Evolutionary conservation across 2,888 invertebrate genomes (phyloP).

Genomic region (Scelioninae gen. 2): DNA sequence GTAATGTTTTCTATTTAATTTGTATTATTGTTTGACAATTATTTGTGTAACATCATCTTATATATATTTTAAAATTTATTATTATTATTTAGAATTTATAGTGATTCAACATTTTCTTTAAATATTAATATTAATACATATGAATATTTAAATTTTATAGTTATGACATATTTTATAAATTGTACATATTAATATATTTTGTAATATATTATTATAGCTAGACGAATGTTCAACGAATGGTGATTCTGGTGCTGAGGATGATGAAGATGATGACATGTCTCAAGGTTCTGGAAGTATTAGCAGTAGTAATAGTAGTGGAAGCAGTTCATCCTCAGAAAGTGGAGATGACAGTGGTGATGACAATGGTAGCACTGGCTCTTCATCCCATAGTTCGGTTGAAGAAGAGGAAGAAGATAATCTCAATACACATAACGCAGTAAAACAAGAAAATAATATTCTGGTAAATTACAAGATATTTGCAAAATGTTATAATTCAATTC

Average conservation of each 20-base stretch:
- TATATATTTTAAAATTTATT: too few relatives aligned
- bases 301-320: conserved; percentile 70
- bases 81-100: too few relatives aligned
- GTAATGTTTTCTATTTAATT: too few relatives aligned
- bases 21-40: too few relatives aligned
- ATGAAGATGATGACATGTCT: conserved; percentile 73
- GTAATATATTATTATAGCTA: conserved; percentile 63
- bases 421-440: conserved; percentile 66
- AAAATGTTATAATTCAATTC: too few relatives aligned
- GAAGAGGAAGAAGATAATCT: conserved; percentile 73
- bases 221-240: conserved; percentile 74
- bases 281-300: conserved; percentile 70
- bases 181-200: background rate
- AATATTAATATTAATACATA: too few relatives aligned
- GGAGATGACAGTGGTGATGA: conserved; percentile 73
- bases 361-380: conserved; percentile 69
- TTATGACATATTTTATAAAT: background rate
- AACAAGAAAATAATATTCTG: conserved; percentile 66
- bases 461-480: conserved; percentile 54
- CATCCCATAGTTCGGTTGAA: conserved; percentile 70
- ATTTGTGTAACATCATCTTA: too few relatives aligned
- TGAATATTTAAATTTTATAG: too few relatives aligned
- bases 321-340: conserved; percentile 71
- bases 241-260: conserved; percentile 73
- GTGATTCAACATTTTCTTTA: too few relatives aligned